Base-by-base conservation (phyloP, 2,113 vertebrate genomes). In the Theristicus caerulescens region DNA sequence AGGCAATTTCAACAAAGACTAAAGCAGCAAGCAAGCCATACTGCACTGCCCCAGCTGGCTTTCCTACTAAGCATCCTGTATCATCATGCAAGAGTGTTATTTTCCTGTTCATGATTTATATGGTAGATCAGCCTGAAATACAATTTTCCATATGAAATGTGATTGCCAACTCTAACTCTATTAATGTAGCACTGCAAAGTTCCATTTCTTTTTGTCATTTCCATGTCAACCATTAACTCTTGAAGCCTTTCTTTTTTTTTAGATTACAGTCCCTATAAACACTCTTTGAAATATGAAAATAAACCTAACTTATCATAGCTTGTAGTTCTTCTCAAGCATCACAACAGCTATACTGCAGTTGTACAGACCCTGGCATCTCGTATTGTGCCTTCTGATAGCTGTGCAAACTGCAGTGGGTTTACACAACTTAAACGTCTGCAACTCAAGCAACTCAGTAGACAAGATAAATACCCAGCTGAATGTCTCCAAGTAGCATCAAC, bases 1-100 rank as follows among this genome's bases (percentile, higher is more conserved):
- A 93, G 11, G 34, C 42, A 74, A 83, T 78, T 91, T 64, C 67
- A 96, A 95, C 59, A 88, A 89, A 90, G 88, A 74, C 38, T 57
- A 71, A 78, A 65, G 66, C 71, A 88, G 58, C 36, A 94, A 32
- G 24, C 69, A 67, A 89, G 38, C 20, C 58, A 44, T 25, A 22
- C 34, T n/a, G 44, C n/a, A 57, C n/a, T 88, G 59, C 18, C 72
- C 73, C 38, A 78, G 82, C 85, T 94, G 82, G 70, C 57, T 77
- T 54, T 76, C 61, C 40, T 65, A 58, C 70, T 52, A 83, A 78
- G 47, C 16, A 81, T 70, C 62, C 62, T 77, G 21, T 58, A 54
- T 46, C 19, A 66, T 69, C 29, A 51, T 3, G 3, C 2, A 7
- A 52, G 58, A 70, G 13, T n/a, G 16, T 47, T 82, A 47, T 86